Percentiles rank a stretch among this genome's conserved stretches.
phyloP scores from a whole-genome alignment of 2,888 invertebrate species.

The Ectropis crepuscularia region DNA sequence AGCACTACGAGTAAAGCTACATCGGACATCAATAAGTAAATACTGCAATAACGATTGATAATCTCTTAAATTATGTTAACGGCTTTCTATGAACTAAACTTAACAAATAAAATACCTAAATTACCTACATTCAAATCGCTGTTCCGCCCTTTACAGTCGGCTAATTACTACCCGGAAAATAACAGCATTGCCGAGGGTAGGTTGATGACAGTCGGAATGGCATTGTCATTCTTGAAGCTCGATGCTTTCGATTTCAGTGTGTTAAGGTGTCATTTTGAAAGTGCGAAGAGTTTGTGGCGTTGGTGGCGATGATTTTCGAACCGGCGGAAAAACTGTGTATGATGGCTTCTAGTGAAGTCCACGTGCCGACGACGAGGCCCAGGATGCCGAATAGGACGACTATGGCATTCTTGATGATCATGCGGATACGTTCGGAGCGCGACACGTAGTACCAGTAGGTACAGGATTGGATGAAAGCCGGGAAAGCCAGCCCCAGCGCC shows the following conservation, averaged over 20 bases:
- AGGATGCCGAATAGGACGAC: slow-evolving; percentile 87
- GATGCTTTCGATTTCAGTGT: slow-evolving; percentile 3
- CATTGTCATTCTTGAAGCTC: slow-evolving; percentile 42
- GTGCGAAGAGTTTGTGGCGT: slow-evolving; percentile 1
- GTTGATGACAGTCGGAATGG: slow-evolving; percentile 50
- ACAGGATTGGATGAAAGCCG: slow-evolving; percentile 94
- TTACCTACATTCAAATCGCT: slow-evolving; percentile 45
- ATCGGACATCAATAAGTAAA: slow-evolving; percentile 4
- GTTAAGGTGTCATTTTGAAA: slow-evolving; percentile 8
- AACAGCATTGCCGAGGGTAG: slow-evolving; percentile 37
- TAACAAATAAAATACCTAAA: slow-evolving; percentile 39
- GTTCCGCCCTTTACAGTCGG: slow-evolving; percentile 42
- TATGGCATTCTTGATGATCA: slow-evolving; percentile 86
- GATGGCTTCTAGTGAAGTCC: slow-evolving; percentile 87
- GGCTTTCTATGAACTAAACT: slow-evolving; percentile 52
- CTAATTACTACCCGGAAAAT: slow-evolving; percentile 25
- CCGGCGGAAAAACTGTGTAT: slow-evolving; percentile 80
- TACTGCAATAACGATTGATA: slow-evolving; percentile 13
- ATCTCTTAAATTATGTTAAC: slow-evolving; percentile 33
- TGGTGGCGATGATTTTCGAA: slow-evolving; percentile 21
- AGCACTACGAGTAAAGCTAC: slow-evolving; percentile 11
- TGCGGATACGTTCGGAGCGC: slow-evolving; percentile 81
- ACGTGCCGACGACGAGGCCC: slow-evolving; percentile 89
- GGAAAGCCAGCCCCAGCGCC: slow-evolving; percentile 94
- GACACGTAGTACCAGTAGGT: slow-evolving; percentile 90